These are phyloP conservation scores for Pseudococcus jackbeardsleyi DNA, from an alignment of 2,888 invertebrate genomes.

Conservation along the genomic window DNA sequence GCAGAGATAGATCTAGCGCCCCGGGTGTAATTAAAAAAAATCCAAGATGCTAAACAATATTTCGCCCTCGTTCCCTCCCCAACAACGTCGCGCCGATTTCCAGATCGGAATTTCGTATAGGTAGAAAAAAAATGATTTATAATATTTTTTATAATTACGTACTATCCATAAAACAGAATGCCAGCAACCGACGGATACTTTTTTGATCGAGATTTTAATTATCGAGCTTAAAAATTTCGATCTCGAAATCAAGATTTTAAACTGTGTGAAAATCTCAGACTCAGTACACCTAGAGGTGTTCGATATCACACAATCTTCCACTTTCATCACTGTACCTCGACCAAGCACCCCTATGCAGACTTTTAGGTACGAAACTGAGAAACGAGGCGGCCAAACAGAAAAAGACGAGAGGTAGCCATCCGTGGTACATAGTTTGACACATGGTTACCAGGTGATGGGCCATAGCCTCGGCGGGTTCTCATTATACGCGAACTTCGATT, in stretches of 20 bases:
- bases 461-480: background rate
- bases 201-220: background rate
- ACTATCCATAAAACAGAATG: background rate
- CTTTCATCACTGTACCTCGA: too few relatives aligned
- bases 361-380: background rate
- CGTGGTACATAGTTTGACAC: background rate
- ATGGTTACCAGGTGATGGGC: conserved; percentile 28
- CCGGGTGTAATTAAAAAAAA: conserved; percentile 23
- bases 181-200: background rate
- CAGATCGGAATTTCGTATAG: background rate
- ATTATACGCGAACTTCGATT: background rate
- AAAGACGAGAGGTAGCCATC: background rate
- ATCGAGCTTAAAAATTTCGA: background rate
- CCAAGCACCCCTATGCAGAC: too few relatives aligned
- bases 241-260: background rate
- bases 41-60: conserved; percentile 5
- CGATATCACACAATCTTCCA: too few relatives aligned
- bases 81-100: background rate
- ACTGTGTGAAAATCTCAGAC: background rate
- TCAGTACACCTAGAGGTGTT: background rate
- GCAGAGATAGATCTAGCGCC: background rate
- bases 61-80: background rate
- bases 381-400: too few relatives aligned
- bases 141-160: conserved; percentile 11
- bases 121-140: conserved; percentile 13